Conservation (phyloP, 2,888 invertebrate genomes). For the Parelbella ahira region DNA sequence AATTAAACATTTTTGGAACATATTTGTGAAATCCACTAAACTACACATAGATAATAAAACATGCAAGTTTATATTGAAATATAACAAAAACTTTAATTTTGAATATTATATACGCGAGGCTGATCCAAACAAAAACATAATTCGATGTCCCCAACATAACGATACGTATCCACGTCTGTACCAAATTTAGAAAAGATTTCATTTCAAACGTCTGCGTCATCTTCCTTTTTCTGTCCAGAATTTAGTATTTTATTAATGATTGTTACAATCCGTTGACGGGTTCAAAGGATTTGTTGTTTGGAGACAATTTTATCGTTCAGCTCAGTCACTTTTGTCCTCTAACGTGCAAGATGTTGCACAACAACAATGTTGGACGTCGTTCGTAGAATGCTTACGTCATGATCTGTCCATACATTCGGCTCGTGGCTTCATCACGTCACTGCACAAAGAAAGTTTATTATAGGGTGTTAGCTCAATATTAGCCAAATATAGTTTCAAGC, state of each 20-base stretch:
- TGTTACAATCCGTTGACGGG: constrained; percentile 44
- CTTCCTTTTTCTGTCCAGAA: constrained; percentile 50
- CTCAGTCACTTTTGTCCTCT: constrained; percentile 55
- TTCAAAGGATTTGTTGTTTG: constrained; percentile 60
- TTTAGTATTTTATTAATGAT: constrained; percentile 72
- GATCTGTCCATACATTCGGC: constrained; percentile 62
- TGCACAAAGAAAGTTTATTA: constrained; percentile 39
- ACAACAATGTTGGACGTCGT: constrained; percentile 59
- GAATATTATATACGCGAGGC: too few species aligned
- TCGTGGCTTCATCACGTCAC: constrained; percentile 57
- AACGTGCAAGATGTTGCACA: constrained; percentile 70
- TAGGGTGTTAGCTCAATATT: constrained; percentile 45
- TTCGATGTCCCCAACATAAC: too few species aligned
- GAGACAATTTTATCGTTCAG: constrained; percentile 69
- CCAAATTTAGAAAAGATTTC: constrained; percentile 22
- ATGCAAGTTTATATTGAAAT: too few species aligned
- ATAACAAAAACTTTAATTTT: too few species aligned
- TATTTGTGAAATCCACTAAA: too few species aligned
- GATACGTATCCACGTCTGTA: constrained; percentile 21
- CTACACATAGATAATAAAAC: too few species aligned
- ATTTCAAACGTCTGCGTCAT: constrained; percentile 30
- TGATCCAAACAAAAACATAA: constrained; percentile 8
- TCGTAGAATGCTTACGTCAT: constrained; percentile 62
- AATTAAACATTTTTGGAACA: too few species aligned
- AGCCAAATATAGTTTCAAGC: too few species aligned